A percentile compares a stretch with the other conserved stretches of the same genome.
These are phyloP conservation scores for Habrosyne pyritoides DNA, from an alignment of 2,888 invertebrate genomes.

Conservation along the genomic window DNA sequence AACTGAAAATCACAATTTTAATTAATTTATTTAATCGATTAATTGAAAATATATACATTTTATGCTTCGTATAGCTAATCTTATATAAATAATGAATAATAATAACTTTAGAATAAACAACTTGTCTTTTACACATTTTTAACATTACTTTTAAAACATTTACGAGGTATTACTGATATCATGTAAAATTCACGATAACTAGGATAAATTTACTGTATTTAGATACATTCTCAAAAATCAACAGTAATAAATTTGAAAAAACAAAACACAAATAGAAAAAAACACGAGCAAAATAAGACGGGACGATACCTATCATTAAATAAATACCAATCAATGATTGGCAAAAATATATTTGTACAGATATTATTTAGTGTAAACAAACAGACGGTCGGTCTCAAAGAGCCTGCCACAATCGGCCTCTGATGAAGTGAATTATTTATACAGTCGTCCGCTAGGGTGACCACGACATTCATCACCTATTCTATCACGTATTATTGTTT, in stretches of 20 bases:
- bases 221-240: too few relatives aligned
- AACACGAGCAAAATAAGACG: neutral
- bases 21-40: neutral
- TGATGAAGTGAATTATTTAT: conserved; percentile 76
- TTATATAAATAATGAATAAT: too few relatives aligned
- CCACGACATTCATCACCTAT: conserved; percentile 26
- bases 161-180: too few relatives aligned
- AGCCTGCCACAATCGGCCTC: conserved; percentile 45
- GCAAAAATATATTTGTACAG: conserved; percentile 2
- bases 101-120: too few relatives aligned
- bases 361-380: conserved; percentile 41
- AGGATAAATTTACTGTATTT: too few relatives aligned
- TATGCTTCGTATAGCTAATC: too few relatives aligned
- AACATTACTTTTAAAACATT: too few relatives aligned
- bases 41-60: too few relatives aligned
- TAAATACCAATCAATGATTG: neutral
- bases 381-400: conserved; percentile 24
- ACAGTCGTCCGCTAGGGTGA: conserved; percentile 42
- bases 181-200: too few relatives aligned
- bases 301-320: neutral
- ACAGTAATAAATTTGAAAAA: too few relatives aligned
- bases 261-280: neutral
- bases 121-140: too few relatives aligned
- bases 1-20: neutral
- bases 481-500: neutral